These are phyloP conservation scores for Platalea minor DNA, from an alignment of 2,797 vertebrate species.

Conservation along the genomic window DNA sequence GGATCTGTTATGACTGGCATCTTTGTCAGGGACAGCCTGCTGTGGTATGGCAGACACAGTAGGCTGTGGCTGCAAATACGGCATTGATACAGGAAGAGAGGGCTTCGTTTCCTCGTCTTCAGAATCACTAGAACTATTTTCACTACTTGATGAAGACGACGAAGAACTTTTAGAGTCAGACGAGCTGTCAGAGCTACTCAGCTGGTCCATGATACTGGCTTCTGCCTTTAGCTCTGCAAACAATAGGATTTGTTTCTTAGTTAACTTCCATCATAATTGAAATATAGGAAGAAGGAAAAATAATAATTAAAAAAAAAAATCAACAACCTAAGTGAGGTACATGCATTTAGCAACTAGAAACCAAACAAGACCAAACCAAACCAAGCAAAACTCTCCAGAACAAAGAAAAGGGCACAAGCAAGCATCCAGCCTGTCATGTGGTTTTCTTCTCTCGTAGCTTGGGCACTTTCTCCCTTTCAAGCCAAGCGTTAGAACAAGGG, in stretches of 20 bases:
- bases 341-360: neutral
- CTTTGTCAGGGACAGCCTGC: constrained; percentile 75
- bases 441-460: neutral
- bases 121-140: constrained; percentile 89
- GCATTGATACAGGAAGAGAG: constrained; percentile 56
- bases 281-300: neutral
- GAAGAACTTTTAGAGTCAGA: constrained; percentile 92
- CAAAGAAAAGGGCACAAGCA: constrained; percentile 8
- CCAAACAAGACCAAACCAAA: neutral
- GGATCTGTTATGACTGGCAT: constrained; percentile 66
- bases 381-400: neutral
- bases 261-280: neutral
- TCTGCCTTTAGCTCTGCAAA: constrained; percentile 93
- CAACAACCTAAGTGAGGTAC: neutral
- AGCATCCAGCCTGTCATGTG: neutral
- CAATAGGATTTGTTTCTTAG: neutral
- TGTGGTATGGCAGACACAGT: constrained; percentile 61
- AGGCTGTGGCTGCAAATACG: constrained; percentile 61
- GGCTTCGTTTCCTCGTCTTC: constrained; percentile 80
- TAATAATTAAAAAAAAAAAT: neutral
- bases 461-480: neutral
- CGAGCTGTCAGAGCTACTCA: constrained; percentile 93
- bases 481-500: neutral
- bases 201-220: constrained; percentile 90
- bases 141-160: constrained; percentile 88